Conservation (phyloP, 1,140 invertebrate species). For the Drosophila orosa region DNA sequence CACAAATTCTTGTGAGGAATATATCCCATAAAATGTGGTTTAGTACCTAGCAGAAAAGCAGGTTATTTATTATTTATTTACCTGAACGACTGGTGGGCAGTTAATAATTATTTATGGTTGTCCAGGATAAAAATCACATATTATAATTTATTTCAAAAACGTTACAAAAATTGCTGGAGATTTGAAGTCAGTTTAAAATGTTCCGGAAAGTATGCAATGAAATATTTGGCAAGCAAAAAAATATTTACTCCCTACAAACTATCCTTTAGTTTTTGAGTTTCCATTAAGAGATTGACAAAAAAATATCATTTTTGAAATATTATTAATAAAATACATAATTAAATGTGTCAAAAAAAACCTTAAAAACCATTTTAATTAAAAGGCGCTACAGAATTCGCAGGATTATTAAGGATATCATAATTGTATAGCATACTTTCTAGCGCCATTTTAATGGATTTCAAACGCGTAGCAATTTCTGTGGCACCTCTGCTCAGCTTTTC, state of each 20-base stretch:
- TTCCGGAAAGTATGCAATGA: not conserved
- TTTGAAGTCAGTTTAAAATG: not conserved
- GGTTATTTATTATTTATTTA: not conserved
- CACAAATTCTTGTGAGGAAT: conserved; percentile 10
- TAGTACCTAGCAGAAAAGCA: not conserved
- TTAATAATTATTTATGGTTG: not conserved
- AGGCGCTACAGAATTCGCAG: too few relatives aligned
- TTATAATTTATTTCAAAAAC: too few relatives aligned
- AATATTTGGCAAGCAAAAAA: too few relatives aligned
- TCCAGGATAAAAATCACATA: too few relatives aligned
- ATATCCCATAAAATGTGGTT: too few relatives aligned
- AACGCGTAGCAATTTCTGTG: not conserved
- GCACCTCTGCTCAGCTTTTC: conserved; percentile 9
- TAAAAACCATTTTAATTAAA: too few relatives aligned
- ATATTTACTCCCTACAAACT: not conserved
- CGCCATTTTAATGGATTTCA: not conserved
- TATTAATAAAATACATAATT: too few relatives aligned
- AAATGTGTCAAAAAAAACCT: too few relatives aligned
- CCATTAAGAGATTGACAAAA: too few relatives aligned
- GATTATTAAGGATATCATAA: not conserved
- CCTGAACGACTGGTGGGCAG: not conserved
- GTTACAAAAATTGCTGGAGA: not conserved
- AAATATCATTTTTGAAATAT: too few relatives aligned
- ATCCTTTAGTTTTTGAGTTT: not conserved
- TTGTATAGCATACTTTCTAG: not conserved